These are phyloP conservation scores for Zygogramma bicolorata DNA, from an alignment of 2,888 invertebrate species.

Conservation along the genomic window DNA sequence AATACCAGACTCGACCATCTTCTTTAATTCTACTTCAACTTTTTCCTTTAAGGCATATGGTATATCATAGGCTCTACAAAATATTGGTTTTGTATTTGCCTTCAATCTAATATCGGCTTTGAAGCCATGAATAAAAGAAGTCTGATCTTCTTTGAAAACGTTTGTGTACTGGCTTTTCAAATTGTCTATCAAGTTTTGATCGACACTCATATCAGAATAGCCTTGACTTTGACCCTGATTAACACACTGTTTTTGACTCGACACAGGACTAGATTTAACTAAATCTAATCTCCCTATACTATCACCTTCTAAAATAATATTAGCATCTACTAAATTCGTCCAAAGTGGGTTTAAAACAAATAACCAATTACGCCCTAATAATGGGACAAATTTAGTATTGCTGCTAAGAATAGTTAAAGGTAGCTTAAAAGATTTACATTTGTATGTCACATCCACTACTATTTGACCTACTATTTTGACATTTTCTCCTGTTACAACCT, in stretches of 20 bases:
- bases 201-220: background rate
- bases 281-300: background rate
- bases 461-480: constrained; percentile 14
- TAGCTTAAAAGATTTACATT: background rate
- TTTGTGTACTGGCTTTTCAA: background rate
- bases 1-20: no score
- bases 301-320: background rate
- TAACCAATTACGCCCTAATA: constrained; percentile 1
- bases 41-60: constrained; percentile 44
- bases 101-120: background rate
- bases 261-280: background rate
- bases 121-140: constrained; percentile 2
- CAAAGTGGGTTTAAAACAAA: background rate
- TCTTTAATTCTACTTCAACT: no score
- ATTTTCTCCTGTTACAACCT: constrained; percentile 16
- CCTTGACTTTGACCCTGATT: background rate
- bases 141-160: constrained; percentile 11
- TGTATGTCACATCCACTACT: constrained; percentile 9
- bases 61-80: constrained; percentile 41
- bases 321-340: background rate
- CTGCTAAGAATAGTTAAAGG: background rate
- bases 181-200: background rate
- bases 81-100: constrained; percentile 21
- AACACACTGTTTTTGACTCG: background rate
- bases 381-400: background rate